A percentile compares a stretch with the other conserved stretches of the same genome.
Conservation (phyloP, 2,113 vertebrate species). For the Corythaixoides concolor region DNA sequence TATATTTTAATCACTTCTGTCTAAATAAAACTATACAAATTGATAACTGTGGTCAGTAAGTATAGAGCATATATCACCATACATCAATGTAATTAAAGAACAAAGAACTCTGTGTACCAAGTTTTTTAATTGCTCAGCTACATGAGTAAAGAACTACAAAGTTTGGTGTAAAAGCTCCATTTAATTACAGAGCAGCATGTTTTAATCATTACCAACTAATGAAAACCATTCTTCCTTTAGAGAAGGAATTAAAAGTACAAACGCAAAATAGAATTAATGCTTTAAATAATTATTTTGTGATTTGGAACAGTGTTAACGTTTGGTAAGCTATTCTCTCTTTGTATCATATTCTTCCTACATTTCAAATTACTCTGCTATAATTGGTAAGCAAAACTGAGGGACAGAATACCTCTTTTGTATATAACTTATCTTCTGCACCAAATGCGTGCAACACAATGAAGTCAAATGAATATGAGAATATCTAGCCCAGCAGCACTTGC, state of each 20-base stretch:
- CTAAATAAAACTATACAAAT: not conserved
- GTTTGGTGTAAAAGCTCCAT: not conserved
- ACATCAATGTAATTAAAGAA: not conserved
- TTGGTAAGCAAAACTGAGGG: not conserved
- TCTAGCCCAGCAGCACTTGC: not conserved
- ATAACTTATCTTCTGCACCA: not conserved
- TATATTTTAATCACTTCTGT: not conserved
- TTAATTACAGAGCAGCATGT: not conserved
- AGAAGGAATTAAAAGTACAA: not conserved
- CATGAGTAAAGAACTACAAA: not conserved
- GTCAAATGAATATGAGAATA: not conserved
- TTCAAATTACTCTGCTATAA: not conserved
- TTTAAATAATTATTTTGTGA: not conserved
- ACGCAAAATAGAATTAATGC: not conserved
- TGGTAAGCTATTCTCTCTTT: not conserved
- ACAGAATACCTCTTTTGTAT: not conserved
- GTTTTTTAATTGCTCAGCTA: not conserved
- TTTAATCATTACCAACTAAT: not conserved
- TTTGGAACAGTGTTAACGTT: not conserved
- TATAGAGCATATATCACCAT: not conserved
- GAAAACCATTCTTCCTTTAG: not conserved
- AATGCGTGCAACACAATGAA: not conserved
- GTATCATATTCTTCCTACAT: not conserved
- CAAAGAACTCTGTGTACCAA: not conserved
- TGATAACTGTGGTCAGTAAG: not conserved